These are phyloP conservation scores for Rhynchonycteris naso DNA, from an alignment of 2,797 vertebrate species.

Conservation along the genomic window DNA sequence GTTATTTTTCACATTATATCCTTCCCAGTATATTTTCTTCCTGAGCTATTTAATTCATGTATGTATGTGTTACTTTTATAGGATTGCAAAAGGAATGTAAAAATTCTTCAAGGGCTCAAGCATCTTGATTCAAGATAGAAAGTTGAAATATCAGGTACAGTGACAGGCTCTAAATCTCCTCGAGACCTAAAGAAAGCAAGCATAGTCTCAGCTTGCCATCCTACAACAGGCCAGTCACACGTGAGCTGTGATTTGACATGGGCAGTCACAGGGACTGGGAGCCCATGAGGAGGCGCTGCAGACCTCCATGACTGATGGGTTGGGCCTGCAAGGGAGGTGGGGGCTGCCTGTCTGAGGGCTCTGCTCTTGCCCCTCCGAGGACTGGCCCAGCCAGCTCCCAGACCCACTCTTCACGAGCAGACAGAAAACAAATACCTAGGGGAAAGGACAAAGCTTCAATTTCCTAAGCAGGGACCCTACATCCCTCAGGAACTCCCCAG, in stretches of 20 bases:
- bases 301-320: neutral
- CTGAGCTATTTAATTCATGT: neutral
- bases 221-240: neutral
- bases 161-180: neutral
- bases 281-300: neutral
- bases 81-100: neutral
- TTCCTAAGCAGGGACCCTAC: neutral
- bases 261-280: neutral
- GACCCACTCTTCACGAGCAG: neutral
- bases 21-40: neutral
- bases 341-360: neutral
- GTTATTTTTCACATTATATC: neutral
- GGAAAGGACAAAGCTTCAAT: neutral
- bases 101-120: conserved; percentile 30
- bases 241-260: neutral
- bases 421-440: neutral
- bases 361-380: neutral
- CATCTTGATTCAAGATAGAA: neutral
- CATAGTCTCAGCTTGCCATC: neutral
- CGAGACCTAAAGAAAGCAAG: neutral
- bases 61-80: neutral
- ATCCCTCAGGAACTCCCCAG: neutral
- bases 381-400: neutral
- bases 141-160: neutral
- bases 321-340: too few species aligned